Evolutionary conservation across 2,797 vertebrate genomes (phyloP).

Genomic region (Gallinago stenura): DNA sequence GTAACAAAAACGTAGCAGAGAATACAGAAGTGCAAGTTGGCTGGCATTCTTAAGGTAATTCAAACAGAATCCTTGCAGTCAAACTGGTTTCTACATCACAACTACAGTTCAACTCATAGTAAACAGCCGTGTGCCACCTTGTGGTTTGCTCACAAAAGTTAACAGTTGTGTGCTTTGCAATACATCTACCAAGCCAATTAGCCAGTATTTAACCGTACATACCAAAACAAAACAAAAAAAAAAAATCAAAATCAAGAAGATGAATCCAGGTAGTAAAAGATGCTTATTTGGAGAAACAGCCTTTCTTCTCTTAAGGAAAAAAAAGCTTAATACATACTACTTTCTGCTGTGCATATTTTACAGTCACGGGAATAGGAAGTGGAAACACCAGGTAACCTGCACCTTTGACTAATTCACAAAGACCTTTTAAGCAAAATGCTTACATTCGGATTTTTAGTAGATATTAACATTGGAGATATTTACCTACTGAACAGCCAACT

Average conservation of each 20-base stretch:
- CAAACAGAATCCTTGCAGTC: neutral
- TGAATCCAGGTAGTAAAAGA: neutral
- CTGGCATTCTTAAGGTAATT: neutral
- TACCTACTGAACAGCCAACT: conserved; percentile 60
- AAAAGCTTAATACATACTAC: neutral
- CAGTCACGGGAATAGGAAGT: neutral
- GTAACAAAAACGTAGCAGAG: conserved; percentile 4
- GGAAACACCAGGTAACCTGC: neutral
- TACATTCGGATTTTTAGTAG: neutral
- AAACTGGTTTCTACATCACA: neutral
- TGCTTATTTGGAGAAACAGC: neutral
- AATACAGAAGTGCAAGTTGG: conserved; percentile 46
- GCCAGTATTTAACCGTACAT: neutral
- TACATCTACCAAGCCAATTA: neutral
- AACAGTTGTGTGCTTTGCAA: neutral
- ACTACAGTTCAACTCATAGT: neutral
- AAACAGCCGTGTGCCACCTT: neutral
- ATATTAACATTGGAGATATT: neutral
- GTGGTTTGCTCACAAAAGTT: neutral
- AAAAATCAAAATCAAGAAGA: neutral
- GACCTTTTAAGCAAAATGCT: neutral
- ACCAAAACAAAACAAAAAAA: neutral
- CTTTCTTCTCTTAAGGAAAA: neutral
- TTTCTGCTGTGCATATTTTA: neutral
- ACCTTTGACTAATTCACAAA: neutral